These are phyloP conservation scores for Phoebastria nigripes DNA, from an alignment of 2,797 vertebrate genomes.

Conservation along the genomic window DNA sequence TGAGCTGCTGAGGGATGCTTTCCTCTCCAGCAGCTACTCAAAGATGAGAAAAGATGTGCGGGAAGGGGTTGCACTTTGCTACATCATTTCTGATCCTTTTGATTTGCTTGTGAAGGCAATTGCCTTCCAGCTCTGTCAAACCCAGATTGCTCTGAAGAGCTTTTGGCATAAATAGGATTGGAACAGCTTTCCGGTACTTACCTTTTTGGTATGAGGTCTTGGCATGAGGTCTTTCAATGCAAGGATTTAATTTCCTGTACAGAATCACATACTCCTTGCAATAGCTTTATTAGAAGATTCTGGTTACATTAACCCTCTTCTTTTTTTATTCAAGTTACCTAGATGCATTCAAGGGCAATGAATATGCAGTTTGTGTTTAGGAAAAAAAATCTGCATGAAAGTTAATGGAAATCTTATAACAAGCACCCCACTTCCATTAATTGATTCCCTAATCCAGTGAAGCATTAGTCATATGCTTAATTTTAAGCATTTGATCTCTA, in stretches of 20 bases:
- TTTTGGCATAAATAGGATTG: background rate
- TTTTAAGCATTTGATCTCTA: constrained; percentile 53
- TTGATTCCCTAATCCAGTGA: constrained; percentile 50
- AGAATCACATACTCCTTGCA: background rate
- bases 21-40: background rate
- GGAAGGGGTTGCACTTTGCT: background rate
- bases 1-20: background rate
- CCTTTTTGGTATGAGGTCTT: background rate
- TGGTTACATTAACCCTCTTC: background rate
- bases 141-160: background rate
- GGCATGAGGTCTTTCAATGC: background rate
- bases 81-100: background rate
- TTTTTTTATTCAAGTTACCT: background rate
- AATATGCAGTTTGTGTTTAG: constrained; percentile 32
- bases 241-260: constrained; percentile 3
- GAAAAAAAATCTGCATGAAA: constrained; percentile 13
- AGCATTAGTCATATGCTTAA: constrained; percentile 60
- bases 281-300: background rate
- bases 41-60: background rate
- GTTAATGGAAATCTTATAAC: constrained; percentile 46
- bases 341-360: constrained; percentile 13
- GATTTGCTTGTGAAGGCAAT: background rate
- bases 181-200: background rate
- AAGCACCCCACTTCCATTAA: constrained; percentile 53
- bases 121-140: background rate